Percentiles rank a stretch among this genome's conserved stretches.
Conservation (phyloP, 2,888 invertebrate species). For the Tribolium freemani region DNA sequence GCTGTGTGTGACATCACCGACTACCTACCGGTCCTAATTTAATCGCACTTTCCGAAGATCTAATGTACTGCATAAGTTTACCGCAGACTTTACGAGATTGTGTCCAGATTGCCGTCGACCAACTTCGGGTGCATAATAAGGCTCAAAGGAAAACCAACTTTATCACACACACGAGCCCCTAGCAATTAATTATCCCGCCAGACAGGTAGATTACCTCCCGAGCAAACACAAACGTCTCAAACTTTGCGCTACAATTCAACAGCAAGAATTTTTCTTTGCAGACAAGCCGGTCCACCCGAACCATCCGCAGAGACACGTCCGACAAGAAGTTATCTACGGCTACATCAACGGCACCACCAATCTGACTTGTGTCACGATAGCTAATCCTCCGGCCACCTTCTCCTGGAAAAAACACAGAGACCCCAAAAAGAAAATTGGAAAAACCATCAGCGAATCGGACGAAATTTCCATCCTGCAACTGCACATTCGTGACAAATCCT, state of each 20-base stretch:
- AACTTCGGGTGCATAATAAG: conserved; percentile 30
- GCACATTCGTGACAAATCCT: conserved; percentile 48
- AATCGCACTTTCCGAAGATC: conserved; percentile 37
- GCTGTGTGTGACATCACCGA: conserved; percentile 35
- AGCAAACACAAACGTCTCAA: not conserved
- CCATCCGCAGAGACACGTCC: conserved; percentile 49
- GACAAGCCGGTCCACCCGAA: conserved; percentile 22
- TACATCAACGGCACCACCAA: conserved; percentile 71
- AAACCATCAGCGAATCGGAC: conserved; percentile 48
- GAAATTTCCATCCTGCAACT: conserved; percentile 59
- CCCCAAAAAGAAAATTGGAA: conserved; percentile 41
- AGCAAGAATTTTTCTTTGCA: not conserved
- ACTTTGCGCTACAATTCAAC: not conserved
- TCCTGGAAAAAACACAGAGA: conserved; percentile 61
- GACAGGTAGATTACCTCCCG: conserved; percentile 1
- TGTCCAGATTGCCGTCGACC: conserved; percentile 26
- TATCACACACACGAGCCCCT: conserved; percentile 1
- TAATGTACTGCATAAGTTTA: conserved; percentile 42
- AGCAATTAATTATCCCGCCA: conserved; percentile 16
- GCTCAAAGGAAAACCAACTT: conserved; percentile 17
- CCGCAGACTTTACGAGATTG: conserved; percentile 15
- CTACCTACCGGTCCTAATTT: conserved; percentile 42
- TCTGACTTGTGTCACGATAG: conserved; percentile 85
- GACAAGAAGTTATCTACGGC: conserved; percentile 66
- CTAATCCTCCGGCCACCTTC: conserved; percentile 71